Base-by-base conservation (phyloP, 2,888 invertebrate genomes). In the Drosophila testacea region DNA sequence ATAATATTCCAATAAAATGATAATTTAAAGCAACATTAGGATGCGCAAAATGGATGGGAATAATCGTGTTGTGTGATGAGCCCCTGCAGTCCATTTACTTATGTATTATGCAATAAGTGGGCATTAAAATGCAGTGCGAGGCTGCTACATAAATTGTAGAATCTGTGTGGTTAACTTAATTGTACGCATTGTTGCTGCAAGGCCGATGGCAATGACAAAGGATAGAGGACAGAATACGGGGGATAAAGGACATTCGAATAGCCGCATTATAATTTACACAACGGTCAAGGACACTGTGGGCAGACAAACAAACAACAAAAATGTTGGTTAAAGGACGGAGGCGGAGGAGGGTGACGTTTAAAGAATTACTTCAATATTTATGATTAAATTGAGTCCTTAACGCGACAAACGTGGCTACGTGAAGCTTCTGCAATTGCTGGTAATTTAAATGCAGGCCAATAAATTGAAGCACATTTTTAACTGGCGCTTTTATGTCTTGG, bases 401-500 rank as follows among this genome's bases (percentile, higher is more conserved):
- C 57, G 61, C 67, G 48, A 50, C 48, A 70, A 70, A 62, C 47
- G 52, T 42, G 54, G 54, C 9, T 13, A 34, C 27, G 22, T 22
- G 22, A 38, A 44, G 28, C 27, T 36, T 22, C 13, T 47, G 34
- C 64, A 73, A 75, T 77, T 78, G 84, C 61, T 66, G 51, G 66
- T 55, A 56, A 79, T 74, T 81, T 82, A 84, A 87, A 83, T 81
- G 75, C 73, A 56, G 72, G 30, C 63, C 60, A 79, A 87, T 82
- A 87, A 83, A 87, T 84, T 82, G 60, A 69, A 79, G 74, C 67
- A 52, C 82, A 81, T 64, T 81, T 86, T 87, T 55, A 87, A 77
- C 79, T 65, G 73, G 57, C 54, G 65, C 48, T 79, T 77, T 79
- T 70, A 74, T 62, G 66, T 70, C 79, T 62, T 62, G 61, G 61